Evolutionary conservation across 2,797 vertebrate species (phyloP).

Genomic region (Coendou prehensilis): DNA sequence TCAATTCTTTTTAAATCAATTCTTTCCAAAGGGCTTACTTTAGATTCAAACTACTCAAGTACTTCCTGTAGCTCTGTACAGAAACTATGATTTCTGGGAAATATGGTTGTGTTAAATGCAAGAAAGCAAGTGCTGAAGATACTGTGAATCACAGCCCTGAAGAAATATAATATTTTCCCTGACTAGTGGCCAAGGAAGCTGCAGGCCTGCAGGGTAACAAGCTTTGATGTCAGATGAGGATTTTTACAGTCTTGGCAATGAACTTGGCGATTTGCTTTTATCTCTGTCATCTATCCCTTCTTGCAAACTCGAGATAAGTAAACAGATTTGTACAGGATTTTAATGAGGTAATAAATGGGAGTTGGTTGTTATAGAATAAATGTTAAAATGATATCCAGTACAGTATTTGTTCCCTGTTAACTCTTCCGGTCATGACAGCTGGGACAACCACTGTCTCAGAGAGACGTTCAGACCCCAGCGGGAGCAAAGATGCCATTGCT

Average conservation of each 20-base stretch:
- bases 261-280: background rate
- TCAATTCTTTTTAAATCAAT: conserved; percentile 77
- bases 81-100: conserved; percentile 42
- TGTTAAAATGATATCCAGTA: background rate
- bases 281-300: background rate
- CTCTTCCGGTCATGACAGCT: background rate
- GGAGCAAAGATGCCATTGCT: background rate
- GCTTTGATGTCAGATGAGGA: background rate
- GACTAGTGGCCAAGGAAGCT: background rate
- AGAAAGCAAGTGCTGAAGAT: background rate
- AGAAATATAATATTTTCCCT: background rate
- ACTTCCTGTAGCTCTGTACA: conserved; percentile 65
- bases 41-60: conserved; percentile 56
- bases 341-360: background rate
- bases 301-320: background rate
- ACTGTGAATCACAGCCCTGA: conserved; percentile 25
- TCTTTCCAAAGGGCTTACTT: conserved; percentile 64
- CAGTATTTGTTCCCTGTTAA: background rate
- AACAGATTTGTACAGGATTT: background rate
- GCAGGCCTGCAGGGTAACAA: background rate
- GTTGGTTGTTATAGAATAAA: background rate
- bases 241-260: background rate
- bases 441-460: background rate
- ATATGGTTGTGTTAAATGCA: background rate
- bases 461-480: background rate